phyloP scores from a whole-genome alignment of 1,140 invertebrate species.

The Aphelinus certus region DNA sequence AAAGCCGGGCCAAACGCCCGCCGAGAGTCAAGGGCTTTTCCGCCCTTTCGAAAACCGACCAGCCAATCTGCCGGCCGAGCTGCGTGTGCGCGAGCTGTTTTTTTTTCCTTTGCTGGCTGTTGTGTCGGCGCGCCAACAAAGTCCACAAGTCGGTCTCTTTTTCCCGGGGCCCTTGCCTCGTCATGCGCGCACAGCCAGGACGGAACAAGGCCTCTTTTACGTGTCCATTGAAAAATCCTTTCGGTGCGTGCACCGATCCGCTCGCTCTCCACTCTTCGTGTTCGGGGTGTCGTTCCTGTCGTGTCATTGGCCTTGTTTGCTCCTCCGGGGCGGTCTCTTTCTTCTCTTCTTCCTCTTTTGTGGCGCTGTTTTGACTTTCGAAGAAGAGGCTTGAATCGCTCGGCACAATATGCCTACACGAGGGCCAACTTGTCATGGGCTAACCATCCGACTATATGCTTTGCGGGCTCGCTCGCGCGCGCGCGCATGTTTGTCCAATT shows the following conservation, averaged over 20 bases:
- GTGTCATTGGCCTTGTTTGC: slow-evolving; percentile 23
- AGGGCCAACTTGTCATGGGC: slow-evolving; percentile 7
- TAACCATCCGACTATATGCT: too few species aligned
- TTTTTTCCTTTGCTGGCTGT: neutral
- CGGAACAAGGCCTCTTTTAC: neutral
- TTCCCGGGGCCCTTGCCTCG: slow-evolving; percentile 4
- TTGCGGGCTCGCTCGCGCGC: neutral
- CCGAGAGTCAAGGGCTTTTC: slow-evolving; percentile 28
- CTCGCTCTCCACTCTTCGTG: neutral
- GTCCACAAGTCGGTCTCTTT: slow-evolving; percentile 23
- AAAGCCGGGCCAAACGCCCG: neutral
- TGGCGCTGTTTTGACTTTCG: slow-evolving; percentile 25
- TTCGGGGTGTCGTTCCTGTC: slow-evolving; percentile 2
- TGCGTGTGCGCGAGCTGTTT: neutral
- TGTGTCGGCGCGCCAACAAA: slow-evolving; percentile 35
- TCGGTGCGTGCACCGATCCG: neutral
- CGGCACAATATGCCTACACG: neutral
- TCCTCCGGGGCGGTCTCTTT: slow-evolving; percentile 1
- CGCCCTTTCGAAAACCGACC: neutral
- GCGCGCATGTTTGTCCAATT: neutral
- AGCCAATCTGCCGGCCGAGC: too few species aligned
- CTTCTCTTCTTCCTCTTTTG: slow-evolving; percentile 7
- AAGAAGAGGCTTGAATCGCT: slow-evolving; percentile 6
- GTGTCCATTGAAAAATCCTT: slow-evolving; percentile 27
- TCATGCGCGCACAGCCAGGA: slow-evolving; percentile 1